Conservation (phyloP, 2,113 vertebrate genomes). For the Epinephelus fuscoguttatus region DNA sequence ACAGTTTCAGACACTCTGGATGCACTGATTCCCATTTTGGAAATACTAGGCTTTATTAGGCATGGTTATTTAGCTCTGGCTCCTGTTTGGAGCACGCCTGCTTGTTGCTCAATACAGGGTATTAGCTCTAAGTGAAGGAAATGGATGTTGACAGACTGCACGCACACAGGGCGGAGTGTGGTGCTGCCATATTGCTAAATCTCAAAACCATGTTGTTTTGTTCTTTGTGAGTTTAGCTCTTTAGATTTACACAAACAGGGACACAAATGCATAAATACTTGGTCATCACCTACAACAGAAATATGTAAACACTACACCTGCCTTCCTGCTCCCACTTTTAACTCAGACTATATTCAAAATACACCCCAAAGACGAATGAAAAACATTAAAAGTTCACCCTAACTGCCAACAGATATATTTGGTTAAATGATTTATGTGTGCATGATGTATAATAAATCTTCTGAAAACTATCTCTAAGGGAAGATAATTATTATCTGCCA, state of each 20-base stretch:
- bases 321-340: neutral
- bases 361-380: neutral
- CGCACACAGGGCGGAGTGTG: slow-evolving; percentile 20
- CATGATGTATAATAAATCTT: neutral
- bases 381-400: neutral
- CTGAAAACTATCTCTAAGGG: neutral
- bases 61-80: slow-evolving; percentile 70
- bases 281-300: neutral
- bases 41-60: slow-evolving; percentile 73
- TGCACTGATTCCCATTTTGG: slow-evolving; percentile 62
- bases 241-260: slow-evolving; percentile 16
- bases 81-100: slow-evolving; percentile 73
- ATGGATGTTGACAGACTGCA: slow-evolving; percentile 78
- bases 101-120: slow-evolving; percentile 79
- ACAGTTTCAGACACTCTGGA: slow-evolving; percentile 66
- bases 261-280: slow-evolving; percentile 18
- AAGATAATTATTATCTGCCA: neutral
- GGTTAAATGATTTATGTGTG: neutral
- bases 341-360: neutral
- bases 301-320: neutral
- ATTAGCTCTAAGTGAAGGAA: slow-evolving; percentile 83
- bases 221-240: slow-evolving; percentile 29
- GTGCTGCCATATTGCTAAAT: slow-evolving; percentile 51
- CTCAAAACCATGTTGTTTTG: slow-evolving; percentile 20
- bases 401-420: neutral